Conservation (phyloP, 1,140 invertebrate species). For the Planococcus citri region DNA sequence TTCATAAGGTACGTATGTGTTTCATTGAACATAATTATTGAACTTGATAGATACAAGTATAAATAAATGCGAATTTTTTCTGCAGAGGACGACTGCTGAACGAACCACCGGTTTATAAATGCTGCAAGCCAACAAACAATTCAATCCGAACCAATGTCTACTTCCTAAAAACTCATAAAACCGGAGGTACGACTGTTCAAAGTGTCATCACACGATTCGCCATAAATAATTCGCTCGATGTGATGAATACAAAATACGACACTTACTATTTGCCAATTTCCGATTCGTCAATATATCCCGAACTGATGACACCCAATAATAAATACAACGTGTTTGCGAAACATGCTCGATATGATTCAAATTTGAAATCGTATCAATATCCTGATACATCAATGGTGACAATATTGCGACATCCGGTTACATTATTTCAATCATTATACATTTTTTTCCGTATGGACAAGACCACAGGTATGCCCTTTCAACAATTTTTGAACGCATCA, state of each 20-base stretch:
- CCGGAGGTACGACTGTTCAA: slow-evolving; percentile 38
- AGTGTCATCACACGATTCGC: slow-evolving; percentile 39
- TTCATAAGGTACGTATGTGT: too few relatives aligned
- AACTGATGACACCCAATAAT: not conserved
- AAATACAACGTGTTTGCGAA: slow-evolving; percentile 30
- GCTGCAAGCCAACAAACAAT: not conserved
- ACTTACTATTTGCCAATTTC: slow-evolving; percentile 27
- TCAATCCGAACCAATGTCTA: slow-evolving; percentile 26
- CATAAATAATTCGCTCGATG: slow-evolving; percentile 32
- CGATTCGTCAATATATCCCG: not conserved
- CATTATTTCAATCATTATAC: slow-evolving; percentile 34
- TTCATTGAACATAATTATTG: too few relatives aligned
- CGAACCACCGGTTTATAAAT: too few relatives aligned
- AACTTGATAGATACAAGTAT: too few relatives aligned
- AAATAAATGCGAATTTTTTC: too few relatives aligned
- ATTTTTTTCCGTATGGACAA: slow-evolving; percentile 30
- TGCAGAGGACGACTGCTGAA: too few relatives aligned
- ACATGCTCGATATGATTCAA: slow-evolving; percentile 31
- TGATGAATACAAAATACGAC: slow-evolving; percentile 37
- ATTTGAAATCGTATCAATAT: slow-evolving; percentile 32
- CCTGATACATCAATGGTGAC: slow-evolving; percentile 32
- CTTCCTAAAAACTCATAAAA: slow-evolving; percentile 40
- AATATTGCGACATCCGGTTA: slow-evolving; percentile 34
- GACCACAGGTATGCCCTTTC: slow-evolving; percentile 4
- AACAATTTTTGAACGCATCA: too few relatives aligned